Conservation (phyloP, 2,888 invertebrate species). For the Spialia ferax region DNA sequence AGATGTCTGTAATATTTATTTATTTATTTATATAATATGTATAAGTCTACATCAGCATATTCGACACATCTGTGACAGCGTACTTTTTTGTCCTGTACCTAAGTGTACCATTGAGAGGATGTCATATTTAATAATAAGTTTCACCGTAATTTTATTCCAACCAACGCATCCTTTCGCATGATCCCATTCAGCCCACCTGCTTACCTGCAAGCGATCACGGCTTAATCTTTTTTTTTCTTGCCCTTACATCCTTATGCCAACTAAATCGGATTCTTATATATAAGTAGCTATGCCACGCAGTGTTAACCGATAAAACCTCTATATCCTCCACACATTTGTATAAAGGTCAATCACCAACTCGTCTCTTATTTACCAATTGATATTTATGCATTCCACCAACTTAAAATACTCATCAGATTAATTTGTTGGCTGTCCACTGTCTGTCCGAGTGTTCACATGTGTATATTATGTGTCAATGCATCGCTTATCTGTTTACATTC, state of each 20-base stretch:
- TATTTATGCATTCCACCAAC: too few species aligned
- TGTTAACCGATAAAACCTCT: too few species aligned
- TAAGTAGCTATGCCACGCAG: too few species aligned
- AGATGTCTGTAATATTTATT: too few species aligned
- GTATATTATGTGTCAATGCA: background rate
- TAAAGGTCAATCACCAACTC: too few species aligned
- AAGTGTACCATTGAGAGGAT: too few species aligned
- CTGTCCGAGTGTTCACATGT: too few species aligned
- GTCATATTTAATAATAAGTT: background rate
- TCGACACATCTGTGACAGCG: too few species aligned
- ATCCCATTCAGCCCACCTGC: conserved; percentile 15
- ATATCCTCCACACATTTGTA: too few species aligned
- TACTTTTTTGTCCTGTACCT: background rate
- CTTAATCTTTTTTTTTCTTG: conserved; percentile 2
- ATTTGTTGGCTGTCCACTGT: background rate
- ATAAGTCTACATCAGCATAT: too few species aligned
- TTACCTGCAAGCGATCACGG: conserved; percentile 7
- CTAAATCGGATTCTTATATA: conserved; percentile 4
- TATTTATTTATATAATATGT: too few species aligned
- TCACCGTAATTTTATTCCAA: conserved; percentile 11
- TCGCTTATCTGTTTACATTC: conserved; percentile 3
- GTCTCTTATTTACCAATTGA: too few species aligned
- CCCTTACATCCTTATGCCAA: background rate
- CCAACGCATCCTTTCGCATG: background rate
- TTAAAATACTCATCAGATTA: background rate